Base-by-base conservation (phyloP, 1,140 invertebrate species). In the Lithobius niger region DNA sequence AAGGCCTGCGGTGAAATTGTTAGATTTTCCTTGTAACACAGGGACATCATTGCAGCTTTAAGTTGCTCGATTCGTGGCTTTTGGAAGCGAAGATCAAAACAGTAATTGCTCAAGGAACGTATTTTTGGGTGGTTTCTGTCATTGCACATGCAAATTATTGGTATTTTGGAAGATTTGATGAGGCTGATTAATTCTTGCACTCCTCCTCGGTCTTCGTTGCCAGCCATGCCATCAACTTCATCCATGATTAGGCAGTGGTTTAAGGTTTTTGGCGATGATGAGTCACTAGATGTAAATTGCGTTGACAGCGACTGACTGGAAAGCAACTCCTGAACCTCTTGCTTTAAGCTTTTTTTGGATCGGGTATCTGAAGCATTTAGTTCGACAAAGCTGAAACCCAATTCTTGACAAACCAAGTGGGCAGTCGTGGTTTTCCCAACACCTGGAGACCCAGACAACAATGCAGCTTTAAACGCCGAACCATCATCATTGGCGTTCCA, bases 141-240 rank as follows among this genome's bases (percentile, higher is more conserved):
- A 66, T 99, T 99, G 71, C 97, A 99, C 76, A 99, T 97, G 70
- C 95, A 99, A 60, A 99, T 88, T 28, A 99, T 84, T 0, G 97
- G 97, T 49, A 98, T 80, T 49, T 84, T 83, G 0, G 88, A 79
- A 1, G 75, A 74, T 74, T 99, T 99, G 44, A 99, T 97, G 3
- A 99, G 74, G 19, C 73, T 72, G 59, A 99, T 96, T 15, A 99
- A 69, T 75, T 99, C 95, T 70, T 89, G 85, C 43, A 98, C 78
- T 48, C 96, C 97, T 45, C 96, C 96, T 61, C 97, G 79, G 72
- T 99, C 97, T 70, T 99, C 92, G 70, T 99, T 99, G 15, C 97
- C 97, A 13, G 93, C 89, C 95, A 99, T 99, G 15, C 97, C 97
- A 69, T 99, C 97, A 0, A 99, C 96, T 80, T 99, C 97, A 66